Percentiles rank a stretch among this genome's conserved stretches.
Evolutionary conservation across 2,888 invertebrate species (phyloP).

Genomic region (Lepidocyrtinus sp.): DNA sequence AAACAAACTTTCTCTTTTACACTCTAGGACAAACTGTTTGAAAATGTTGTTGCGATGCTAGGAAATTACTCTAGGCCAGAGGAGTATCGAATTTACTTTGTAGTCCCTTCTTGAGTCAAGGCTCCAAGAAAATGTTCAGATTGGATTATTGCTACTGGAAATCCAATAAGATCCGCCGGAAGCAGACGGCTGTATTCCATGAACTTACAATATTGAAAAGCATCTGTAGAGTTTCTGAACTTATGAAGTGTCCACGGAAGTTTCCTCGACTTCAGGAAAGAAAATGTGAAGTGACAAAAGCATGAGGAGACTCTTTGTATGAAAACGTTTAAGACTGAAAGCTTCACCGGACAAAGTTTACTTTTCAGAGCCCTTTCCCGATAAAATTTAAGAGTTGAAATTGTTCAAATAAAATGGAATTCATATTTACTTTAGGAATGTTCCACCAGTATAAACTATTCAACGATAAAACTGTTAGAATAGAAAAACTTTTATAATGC

Average conservation of each 20-base stretch:
- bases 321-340: not conserved
- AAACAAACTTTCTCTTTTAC: no score
- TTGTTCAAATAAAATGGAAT: not conserved
- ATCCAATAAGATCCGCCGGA: slow-evolving; percentile 5
- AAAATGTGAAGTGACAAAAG: not conserved
- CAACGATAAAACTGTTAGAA: not conserved
- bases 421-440: not conserved
- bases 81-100: no score
- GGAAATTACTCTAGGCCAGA: no score
- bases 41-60: no score
- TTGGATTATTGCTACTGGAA: no score
- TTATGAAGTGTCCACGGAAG: not conserved
- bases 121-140: no score
- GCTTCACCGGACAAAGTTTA: not conserved
- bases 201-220: not conserved
- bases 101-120: no score
- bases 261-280: slow-evolving; percentile 3
- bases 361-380: not conserved
- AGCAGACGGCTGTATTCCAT: slow-evolving; percentile 1
- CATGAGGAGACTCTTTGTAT: not conserved
- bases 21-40: no score
- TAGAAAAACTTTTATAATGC: not conserved
- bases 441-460: not conserved
- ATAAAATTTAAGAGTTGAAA: not conserved
- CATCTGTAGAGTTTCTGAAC: slow-evolving; percentile 7